Conservation (phyloP, 2,797 vertebrate species). For the Lacerta viridis region DNA sequence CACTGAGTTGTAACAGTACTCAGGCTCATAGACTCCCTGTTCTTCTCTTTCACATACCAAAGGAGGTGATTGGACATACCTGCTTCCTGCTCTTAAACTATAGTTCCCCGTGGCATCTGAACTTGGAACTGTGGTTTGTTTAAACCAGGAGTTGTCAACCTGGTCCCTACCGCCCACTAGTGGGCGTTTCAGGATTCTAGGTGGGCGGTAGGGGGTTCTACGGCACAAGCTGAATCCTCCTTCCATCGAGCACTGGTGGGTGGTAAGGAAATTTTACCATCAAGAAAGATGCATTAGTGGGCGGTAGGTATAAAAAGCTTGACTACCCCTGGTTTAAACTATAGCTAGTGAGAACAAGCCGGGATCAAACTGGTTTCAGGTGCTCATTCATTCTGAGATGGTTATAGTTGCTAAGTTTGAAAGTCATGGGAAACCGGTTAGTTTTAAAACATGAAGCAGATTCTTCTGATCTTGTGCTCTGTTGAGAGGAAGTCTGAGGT, state of each 20-base stretch:
- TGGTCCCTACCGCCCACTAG: too few relatives aligned
- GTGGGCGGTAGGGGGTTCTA: too few relatives aligned
- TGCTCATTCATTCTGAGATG: neutral
- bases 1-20: neutral
- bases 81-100: neutral
- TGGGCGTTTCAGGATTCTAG: too few relatives aligned
- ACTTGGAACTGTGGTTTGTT: neutral
- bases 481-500: neutral
- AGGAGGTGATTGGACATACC: neutral
- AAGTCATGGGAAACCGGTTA: neutral
- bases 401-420: neutral
- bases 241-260: too few relatives aligned
- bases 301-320: too few relatives aligned
- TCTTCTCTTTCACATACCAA: neutral
- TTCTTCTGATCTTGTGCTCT: neutral
- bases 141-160: too few relatives aligned
- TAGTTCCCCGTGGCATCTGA: neutral
- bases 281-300: too few relatives aligned
- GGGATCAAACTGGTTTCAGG: neutral
- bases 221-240: too few relatives aligned
- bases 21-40: neutral
- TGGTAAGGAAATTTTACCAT: too few relatives aligned
- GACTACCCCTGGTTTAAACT: too few relatives aligned
- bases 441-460: neutral
- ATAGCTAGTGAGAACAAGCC: neutral